Evolutionary conservation across 2,888 invertebrate species (phyloP), one percentile per base, ranked within the genome.

Genomic region (Lepidochrysops patricia): DNA sequence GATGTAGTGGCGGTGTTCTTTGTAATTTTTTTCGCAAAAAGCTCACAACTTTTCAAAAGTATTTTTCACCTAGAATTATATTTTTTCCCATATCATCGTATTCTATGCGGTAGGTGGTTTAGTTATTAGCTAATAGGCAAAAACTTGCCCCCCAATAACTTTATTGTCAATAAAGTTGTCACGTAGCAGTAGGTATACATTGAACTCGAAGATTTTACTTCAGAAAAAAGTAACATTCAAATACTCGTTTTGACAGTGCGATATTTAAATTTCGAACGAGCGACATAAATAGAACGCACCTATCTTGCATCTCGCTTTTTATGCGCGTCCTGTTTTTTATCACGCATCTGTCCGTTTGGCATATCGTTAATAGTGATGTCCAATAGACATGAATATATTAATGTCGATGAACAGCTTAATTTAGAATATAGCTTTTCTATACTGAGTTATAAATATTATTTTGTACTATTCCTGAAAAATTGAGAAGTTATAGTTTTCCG

Each of bases 261-360:
- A 27, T 13, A 52, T 52, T 52, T 29, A 52, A 52, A 52, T 52
- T 52, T 52, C 6, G 52, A 52, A 52, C 52, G 52, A 9, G 9
- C 43, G 19, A 43, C 23, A 43, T 52, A 52, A 52, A 52, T 52
- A 52, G 52, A 52, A 27, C 52, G 52, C 27, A 27, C 27, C 27
- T 26, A 52, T 27, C 50, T 26, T 26, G 27, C 52, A 52, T 52
- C 52, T 52, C 27, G 52, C 52, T 52, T 27, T 27, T 27, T 27
- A 27, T 13, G 52, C 52, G 27, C 27, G 27, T 52, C 52, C 52
- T 27, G 50, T 52, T 52, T 57, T 50, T 58, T 50, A 35, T 50
- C 34, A 25, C 49, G 35, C 50, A 58, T 58, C 50, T 58, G 50
- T 32, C 50, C 25, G 34, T 58, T 58, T 58, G 58, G 58, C 58